Base-by-base conservation (phyloP, 35 echinoderm and acorn worm species). In the Ptychodera flava region DNA sequence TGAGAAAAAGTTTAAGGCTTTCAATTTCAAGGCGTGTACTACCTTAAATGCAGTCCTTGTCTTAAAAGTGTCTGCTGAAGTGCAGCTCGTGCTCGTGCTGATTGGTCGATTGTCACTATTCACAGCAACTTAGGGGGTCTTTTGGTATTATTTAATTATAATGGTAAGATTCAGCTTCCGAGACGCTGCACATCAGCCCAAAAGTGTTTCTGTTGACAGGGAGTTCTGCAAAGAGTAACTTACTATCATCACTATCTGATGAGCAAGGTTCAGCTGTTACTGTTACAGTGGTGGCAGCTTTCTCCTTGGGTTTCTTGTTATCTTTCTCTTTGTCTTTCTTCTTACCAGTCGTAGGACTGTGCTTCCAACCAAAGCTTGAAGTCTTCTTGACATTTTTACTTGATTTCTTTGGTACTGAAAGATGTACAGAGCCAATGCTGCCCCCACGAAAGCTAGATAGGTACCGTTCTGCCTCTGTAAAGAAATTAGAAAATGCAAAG, bases 401-500 rank as follows among this genome's bases (percentile, higher is more conserved):
- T 12, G 45, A 6, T 64, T 64, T 64, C 45, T 64, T 64, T 6
- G 45, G 45, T 64, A 64, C 45, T 64, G 45, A 6, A 64, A 64
- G 45, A 64, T 64, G 45, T 12, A 64, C 45, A 64, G 45, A 64
- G 22, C 45, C 45, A 64, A 64, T 64, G 45, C 78, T 89, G 28
- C 90, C 86, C 28, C 94, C 94, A 81, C 94, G 88, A 86, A 97
- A 97, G 81, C 85, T 87, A 31, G 94, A 97, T 82, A 97, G 88
- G 37, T 97, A 97, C 16, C 93, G 89, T 29, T 97, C 94, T 28
- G 88, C 85, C 83, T 97, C 94, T 97, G 85, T 33, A 77, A 86
- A 28, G 33, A 80, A 30, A 87, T 36, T 15, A 53, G 15, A 15
- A 85, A 1, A 0, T 76, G 1, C 0, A 85, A 64, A 64, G 29